Evolutionary conservation across 2,888 invertebrate species (phyloP), one percentile per base, ranked within the genome.

Genomic region (Drosophila suboccidentalis): DNA sequence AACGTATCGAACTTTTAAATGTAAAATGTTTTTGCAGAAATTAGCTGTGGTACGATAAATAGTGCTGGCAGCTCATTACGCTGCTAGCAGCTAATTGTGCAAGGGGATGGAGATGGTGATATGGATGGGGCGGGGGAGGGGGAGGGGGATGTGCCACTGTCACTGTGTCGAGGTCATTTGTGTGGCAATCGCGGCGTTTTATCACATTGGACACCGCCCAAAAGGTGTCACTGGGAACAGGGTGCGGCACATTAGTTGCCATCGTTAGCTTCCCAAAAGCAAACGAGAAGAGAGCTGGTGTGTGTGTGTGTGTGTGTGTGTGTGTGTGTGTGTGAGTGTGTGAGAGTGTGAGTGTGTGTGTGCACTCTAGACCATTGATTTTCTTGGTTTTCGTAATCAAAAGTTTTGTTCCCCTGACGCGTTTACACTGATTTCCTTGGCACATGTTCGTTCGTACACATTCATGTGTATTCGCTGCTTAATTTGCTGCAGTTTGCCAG

Each of bases 321-420:
- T 26, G 29, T 32, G 8, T 6, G 17, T 32, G 36, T 43, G 46
- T 29, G 17, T 44, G 36, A 36, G 22, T 19, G 49, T 41, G 26
- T 54, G 55, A 60, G 58, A 50, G 43, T 74, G 69, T n/a, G n/a
- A n/a, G 49, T 41, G 26, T 54, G 55, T 62, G 58, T 54, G 43
- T 74, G 69, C 57, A 29, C 38, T 47, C 34, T 34, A 62, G 59
- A 38, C 61, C 72, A 86, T 87, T 84, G 83, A 87, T 83, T 84
- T 87, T 79, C 82, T 87, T 77, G 82, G 87, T 77, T 87, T 85
- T 87, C 73, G 82, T 78, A 86, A 86, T 86, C 88, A 87, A 86
- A 86, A 86, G 83, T 86, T 86, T 77, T 65, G 78, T 75, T 86
- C 82, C 82, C 87, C 70, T 70, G 74, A 73, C 87, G 87, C 87